Conservation (phyloP, 2,113 vertebrate species). For the Sminthopsis crassicaudata region DNA sequence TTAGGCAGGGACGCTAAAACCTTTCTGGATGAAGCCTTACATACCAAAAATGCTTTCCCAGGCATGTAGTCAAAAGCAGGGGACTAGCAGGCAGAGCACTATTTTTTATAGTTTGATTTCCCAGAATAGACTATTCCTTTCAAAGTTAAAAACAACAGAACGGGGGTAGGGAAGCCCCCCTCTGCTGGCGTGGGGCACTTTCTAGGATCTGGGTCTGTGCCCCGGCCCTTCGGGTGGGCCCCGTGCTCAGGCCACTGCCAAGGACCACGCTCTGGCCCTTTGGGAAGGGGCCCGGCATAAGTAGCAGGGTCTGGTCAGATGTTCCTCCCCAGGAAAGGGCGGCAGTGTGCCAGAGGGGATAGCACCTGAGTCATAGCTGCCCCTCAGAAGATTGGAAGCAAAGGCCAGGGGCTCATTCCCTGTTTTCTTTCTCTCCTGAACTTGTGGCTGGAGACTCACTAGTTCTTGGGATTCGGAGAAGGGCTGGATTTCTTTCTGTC, state of each 20-base stretch:
- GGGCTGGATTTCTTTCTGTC: too few relatives aligned
- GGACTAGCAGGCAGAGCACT: background rate
- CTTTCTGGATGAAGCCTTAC: background rate
- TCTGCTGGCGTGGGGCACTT: background rate
- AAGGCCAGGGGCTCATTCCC: background rate
- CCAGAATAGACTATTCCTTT: background rate
- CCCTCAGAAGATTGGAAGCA: background rate
- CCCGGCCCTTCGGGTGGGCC: background rate
- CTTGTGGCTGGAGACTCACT: background rate
- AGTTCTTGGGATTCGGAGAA: background rate
- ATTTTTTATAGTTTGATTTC: background rate
- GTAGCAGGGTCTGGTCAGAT: background rate
- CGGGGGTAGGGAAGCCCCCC: background rate
- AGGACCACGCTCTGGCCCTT: background rate
- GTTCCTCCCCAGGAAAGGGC: background rate
- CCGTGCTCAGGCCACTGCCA: background rate
- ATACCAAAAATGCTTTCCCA: conserved; percentile 2
- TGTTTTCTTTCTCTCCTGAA: background rate
- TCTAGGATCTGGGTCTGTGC: background rate
- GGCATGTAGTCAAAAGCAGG: background rate
- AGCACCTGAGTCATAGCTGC: background rate
- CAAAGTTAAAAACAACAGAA: background rate
- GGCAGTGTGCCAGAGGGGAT: background rate
- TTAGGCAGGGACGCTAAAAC: background rate
- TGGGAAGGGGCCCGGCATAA: background rate